These are phyloP conservation scores for Rhizomys pruinosus DNA, from an alignment of 2,113 vertebrate species.

Conservation along the genomic window DNA sequence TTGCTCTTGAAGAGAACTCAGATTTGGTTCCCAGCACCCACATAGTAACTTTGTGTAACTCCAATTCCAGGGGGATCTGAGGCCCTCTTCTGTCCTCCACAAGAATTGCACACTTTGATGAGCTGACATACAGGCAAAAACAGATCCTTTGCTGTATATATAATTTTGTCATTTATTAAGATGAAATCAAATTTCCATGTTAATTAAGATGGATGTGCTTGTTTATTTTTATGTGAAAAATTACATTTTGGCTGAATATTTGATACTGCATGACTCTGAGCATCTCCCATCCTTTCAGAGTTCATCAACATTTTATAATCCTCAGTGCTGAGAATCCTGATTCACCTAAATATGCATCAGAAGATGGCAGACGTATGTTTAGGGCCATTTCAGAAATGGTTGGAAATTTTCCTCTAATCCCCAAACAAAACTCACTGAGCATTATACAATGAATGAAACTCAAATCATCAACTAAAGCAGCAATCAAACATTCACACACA, in stretches of 20 bases:
- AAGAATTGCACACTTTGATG: too few species aligned
- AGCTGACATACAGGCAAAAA: too few species aligned
- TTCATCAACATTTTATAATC: background rate
- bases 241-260: background rate
- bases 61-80: too few species aligned
- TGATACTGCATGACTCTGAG: background rate
- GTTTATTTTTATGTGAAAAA: constrained; percentile 11
- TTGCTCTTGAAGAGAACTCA: background rate
- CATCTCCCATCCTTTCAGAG: background rate
- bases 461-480: background rate
- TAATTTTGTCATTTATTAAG: constrained; percentile 5
- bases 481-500: background rate
- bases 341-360: background rate
- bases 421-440: background rate
- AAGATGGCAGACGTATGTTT: background rate
- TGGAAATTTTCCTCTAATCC: background rate
- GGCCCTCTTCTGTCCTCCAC: too few species aligned
- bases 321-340: too few species aligned
- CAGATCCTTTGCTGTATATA: background rate
- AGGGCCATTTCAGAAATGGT: background rate
- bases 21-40: too few species aligned
- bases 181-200: background rate
- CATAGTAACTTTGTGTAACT: too few species aligned
- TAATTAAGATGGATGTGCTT: background rate
- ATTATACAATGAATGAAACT: background rate